Conservation (phyloP, 2,797 vertebrate genomes). For the Periparus ater region DNA sequence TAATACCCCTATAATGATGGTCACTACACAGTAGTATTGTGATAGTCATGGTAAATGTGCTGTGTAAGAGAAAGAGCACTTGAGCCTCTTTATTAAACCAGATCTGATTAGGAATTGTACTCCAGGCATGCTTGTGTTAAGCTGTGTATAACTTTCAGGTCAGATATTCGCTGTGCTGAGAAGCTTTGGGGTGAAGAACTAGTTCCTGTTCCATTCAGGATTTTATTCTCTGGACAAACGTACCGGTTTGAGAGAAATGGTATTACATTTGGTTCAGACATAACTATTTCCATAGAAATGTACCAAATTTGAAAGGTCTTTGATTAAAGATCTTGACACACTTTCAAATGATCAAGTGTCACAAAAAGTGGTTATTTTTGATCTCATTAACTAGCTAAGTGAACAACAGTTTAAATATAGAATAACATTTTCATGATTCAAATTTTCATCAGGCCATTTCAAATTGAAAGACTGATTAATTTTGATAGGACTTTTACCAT, state of each 20-base stretch:
- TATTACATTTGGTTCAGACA: slow-evolving; percentile 13
- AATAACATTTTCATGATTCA: slow-evolving; percentile 44
- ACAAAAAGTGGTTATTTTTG: slow-evolving; percentile 54
- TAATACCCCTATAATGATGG: not conserved
- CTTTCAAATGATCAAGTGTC: slow-evolving; percentile 58
- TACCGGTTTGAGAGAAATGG: not conserved
- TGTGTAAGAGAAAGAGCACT: not conserved
- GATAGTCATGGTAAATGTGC: not conserved
- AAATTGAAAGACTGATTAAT: slow-evolving; percentile 49
- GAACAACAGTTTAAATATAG: slow-evolving; percentile 32
- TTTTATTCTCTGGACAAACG: slow-evolving; percentile 30
- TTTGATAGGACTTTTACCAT: slow-evolving; percentile 50
- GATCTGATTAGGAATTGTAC: not conserved
- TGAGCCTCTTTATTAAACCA: not conserved
- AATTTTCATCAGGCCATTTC: slow-evolving; percentile 41
- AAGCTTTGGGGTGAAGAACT: not conserved
- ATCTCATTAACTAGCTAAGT: slow-evolving; percentile 59
- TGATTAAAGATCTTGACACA: slow-evolving; percentile 41
- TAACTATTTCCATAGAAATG: slow-evolving; percentile 23
- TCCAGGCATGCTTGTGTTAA: not conserved
- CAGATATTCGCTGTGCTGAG: not conserved
- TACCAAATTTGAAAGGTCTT: slow-evolving; percentile 32
- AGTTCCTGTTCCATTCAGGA: not conserved
- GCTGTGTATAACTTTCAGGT: not conserved
- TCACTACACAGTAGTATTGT: not conserved